These are phyloP conservation scores for Nephrotoma appendiculata DNA, from an alignment of 2,888 invertebrate genomes.

Conservation along the genomic window DNA sequence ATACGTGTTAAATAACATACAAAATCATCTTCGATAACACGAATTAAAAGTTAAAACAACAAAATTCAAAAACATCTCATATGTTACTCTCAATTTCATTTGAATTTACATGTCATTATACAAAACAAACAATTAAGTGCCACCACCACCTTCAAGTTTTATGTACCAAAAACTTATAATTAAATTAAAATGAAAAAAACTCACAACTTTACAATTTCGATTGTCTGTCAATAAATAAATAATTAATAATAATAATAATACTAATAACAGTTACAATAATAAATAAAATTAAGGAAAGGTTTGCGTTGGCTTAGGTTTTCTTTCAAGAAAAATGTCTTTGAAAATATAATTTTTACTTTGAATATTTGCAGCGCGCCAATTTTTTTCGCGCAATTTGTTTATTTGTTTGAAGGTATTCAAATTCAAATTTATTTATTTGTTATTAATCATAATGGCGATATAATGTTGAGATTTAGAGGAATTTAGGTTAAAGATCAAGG, in stretches of 20 bases:
- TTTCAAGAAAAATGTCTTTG: background rate
- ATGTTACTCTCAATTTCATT: background rate
- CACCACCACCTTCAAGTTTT: background rate
- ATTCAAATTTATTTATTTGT: background rate
- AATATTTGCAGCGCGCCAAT: background rate
- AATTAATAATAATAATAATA: background rate
- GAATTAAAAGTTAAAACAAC: too few species aligned
- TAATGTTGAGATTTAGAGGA: background rate
- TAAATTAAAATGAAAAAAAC: background rate
- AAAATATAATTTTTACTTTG: background rate
- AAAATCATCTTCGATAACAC: too few species aligned
- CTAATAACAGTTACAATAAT: background rate
- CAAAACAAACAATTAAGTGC: background rate
- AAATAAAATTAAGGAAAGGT: background rate
- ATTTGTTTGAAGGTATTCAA: background rate
- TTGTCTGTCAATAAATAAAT: background rate
- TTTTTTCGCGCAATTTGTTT: background rate
- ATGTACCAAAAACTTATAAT: background rate
- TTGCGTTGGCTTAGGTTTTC: background rate
- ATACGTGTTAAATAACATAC: too few species aligned
- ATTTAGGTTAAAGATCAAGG: background rate
- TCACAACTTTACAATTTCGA: background rate
- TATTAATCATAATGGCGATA: background rate
- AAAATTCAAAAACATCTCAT: too few species aligned
- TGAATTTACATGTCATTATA: background rate